phyloP scores from a whole-genome alignment of 2,888 invertebrate genomes.

The Zaprionus bogoriensis region DNA sequence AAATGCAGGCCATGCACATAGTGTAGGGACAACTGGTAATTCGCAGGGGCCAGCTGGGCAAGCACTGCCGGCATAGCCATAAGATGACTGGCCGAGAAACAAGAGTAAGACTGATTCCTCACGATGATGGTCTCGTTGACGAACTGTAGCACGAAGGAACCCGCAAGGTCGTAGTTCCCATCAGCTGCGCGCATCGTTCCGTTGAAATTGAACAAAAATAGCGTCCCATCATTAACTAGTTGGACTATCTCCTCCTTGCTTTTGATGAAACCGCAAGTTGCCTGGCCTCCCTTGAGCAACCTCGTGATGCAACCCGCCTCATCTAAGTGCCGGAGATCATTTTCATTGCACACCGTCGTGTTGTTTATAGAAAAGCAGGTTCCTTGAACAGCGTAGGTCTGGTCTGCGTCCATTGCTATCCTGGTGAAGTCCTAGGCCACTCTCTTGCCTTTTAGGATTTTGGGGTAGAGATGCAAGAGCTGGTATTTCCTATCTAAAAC shows the following conservation, averaged over 20 bases:
- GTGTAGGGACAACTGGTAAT: too few relatives aligned
- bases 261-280: background rate
- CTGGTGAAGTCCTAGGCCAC: background rate
- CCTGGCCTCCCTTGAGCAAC: slow-evolving; percentile 18
- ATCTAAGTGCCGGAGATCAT: background rate
- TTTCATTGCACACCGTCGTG: background rate
- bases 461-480: background rate
- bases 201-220: background rate
- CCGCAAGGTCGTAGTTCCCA: background rate
- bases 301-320: background rate
- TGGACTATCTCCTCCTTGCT: background rate
- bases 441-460: background rate
- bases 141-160: background rate
- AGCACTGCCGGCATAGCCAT: background rate
- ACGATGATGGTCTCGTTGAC: background rate
- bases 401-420: too few relatives aligned
- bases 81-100: background rate
- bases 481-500: background rate
- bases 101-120: background rate
- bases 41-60: too few relatives aligned
- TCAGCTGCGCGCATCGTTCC: background rate
- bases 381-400: slow-evolving; percentile 3
- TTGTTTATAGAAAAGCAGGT: background rate
- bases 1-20: too few relatives aligned
- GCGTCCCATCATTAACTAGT: background rate